A percentile compares a stretch with the other conserved stretches of the same genome.
phyloP scores from a whole-genome alignment of 2,113 vertebrate genomes.

The Sciurus niger region DNA sequence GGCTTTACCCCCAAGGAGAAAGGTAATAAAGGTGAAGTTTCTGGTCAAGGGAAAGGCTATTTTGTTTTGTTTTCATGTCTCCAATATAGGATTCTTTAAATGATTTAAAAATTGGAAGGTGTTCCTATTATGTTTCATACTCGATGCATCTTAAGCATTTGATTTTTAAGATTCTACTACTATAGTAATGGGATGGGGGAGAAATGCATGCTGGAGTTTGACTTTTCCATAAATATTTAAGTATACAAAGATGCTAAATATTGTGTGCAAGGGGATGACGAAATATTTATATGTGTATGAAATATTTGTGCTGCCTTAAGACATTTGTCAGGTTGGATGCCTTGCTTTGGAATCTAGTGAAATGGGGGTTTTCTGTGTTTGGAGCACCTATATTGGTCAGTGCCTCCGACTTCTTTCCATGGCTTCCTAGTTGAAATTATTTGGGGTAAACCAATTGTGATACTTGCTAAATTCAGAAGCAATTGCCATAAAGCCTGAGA shows the following conservation, averaged over 20 bases:
- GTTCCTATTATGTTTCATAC: slow-evolving; percentile 25
- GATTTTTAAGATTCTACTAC: slow-evolving; percentile 46
- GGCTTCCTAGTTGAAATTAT: slow-evolving; percentile 78
- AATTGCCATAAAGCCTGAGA: slow-evolving; percentile 91
- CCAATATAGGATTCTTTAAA: background rate
- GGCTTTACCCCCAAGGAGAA: slow-evolving; percentile 81
- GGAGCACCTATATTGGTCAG: slow-evolving; percentile 43
- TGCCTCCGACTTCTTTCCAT: slow-evolving; percentile 62
- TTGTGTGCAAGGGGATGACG: slow-evolving; percentile 19
- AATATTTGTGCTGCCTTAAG: slow-evolving; percentile 82
- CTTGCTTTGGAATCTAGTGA: slow-evolving; percentile 83
- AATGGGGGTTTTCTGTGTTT: slow-evolving; percentile 69
- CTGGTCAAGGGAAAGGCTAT: slow-evolving; percentile 61
- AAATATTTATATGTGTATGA: slow-evolving; percentile 59
- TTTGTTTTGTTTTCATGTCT: slow-evolving; percentile 70
- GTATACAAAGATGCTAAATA: slow-evolving; percentile 25
- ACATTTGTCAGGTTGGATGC: slow-evolving; percentile 84
- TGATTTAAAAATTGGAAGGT: background rate
- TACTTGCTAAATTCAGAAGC: slow-evolving; percentile 87
- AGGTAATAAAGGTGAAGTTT: slow-evolving; percentile 56
- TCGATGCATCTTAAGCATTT: slow-evolving; percentile 1
- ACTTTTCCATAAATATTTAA: slow-evolving; percentile 71
- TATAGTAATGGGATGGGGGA: slow-evolving; percentile 1
- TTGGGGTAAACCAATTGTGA: slow-evolving; percentile 84
- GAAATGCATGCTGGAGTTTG: slow-evolving; percentile 29